phyloP scores from a whole-genome alignment of 2,113 vertebrate genomes.

The Tursiops truncatus region DNA sequence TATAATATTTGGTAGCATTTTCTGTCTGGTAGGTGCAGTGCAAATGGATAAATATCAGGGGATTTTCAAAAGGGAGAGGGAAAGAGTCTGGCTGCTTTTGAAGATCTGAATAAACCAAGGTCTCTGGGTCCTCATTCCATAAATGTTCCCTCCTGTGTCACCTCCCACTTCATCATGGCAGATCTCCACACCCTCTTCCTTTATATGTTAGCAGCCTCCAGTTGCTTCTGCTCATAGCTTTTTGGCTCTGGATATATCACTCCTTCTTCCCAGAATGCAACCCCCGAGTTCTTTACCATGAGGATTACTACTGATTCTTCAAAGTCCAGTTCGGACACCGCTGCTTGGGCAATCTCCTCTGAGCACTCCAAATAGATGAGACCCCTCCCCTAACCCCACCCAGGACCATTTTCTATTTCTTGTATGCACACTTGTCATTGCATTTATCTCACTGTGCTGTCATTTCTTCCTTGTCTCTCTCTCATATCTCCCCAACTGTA shows the following conservation, averaged over 20 bases:
- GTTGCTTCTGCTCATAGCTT: not conserved
- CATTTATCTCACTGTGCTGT: not conserved
- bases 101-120: not conserved
- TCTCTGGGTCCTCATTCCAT: not conserved
- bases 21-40: not conserved
- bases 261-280: not conserved
- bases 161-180: not conserved
- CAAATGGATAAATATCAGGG: not conserved
- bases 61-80: not conserved
- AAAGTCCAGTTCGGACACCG: not conserved
- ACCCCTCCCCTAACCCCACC: not conserved
- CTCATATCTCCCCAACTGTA: not conserved
- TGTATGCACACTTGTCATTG: not conserved
- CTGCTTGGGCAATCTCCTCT: not conserved
- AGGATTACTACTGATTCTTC: not conserved
- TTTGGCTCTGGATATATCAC: rapidly evolving
- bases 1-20: not conserved
- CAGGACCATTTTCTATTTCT: not conserved
- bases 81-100: not conserved
- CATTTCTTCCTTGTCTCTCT: not conserved
- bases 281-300: not conserved
- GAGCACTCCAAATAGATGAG: not conserved
- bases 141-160: not conserved
- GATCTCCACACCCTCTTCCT: not conserved
- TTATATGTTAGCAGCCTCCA: not conserved